Evolutionary conservation across 2,797 vertebrate species (phyloP).

Genomic region (Psittacula echo): DNA sequence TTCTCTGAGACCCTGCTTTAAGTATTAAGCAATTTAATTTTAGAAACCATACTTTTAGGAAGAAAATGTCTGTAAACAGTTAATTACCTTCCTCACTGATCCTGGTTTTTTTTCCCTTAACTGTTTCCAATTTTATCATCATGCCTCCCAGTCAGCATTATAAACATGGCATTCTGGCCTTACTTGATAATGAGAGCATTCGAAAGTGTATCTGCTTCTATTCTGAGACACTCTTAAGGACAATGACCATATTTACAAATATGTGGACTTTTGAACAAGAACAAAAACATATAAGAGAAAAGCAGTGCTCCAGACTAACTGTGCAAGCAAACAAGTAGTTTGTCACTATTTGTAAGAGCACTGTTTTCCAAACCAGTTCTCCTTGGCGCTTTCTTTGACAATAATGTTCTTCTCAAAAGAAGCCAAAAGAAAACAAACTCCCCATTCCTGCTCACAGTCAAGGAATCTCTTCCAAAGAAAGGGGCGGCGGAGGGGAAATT

Average conservation of each 20-base stretch:
- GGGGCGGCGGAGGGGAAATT: not conserved
- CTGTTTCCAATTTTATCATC: not conserved
- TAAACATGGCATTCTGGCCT: not conserved
- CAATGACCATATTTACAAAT: not conserved
- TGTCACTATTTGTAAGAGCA: not conserved
- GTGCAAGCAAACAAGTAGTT: not conserved
- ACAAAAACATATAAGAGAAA: not conserved
- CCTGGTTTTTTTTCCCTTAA: not conserved
- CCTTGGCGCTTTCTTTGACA: not conserved
- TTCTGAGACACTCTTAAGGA: not conserved
- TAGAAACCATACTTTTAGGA: not conserved
- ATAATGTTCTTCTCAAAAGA: not conserved
- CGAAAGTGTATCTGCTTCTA: not conserved
- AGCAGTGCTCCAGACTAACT: not conserved
- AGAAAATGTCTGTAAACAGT: not conserved
- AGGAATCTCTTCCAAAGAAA: not conserved
- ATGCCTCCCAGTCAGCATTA: not conserved
- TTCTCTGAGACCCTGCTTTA: not conserved
- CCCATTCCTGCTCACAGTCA: not conserved
- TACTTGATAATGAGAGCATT: not conserved
- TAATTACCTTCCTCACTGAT: not conserved
- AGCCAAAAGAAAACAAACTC: not conserved
- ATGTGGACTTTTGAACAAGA: not conserved
- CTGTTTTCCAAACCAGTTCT: conserved; percentile 1
- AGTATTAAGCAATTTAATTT: not conserved